These are phyloP conservation scores for Clanis bilineata DNA, from an alignment of 2,888 invertebrate species.

Conservation along the genomic window DNA sequence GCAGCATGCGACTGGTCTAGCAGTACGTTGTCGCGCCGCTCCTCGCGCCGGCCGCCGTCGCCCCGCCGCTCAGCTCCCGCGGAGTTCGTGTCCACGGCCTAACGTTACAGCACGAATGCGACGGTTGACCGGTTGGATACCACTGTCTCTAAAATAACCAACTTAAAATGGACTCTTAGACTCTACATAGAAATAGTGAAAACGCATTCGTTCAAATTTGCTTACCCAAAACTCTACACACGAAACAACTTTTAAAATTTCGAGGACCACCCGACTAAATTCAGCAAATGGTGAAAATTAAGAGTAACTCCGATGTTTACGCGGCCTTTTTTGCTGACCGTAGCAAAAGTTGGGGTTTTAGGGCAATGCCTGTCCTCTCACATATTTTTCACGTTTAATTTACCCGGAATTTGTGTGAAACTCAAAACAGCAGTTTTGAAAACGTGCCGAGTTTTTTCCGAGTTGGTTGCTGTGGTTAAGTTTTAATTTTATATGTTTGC, in stretches of 20 bases:
- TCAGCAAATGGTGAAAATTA: conserved; percentile 11
- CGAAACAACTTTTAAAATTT: neutral
- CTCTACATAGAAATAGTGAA: neutral
- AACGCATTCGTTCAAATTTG: neutral
- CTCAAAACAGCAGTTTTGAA: neutral
- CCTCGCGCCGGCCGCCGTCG: too few species aligned
- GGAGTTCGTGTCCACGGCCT: too few species aligned
- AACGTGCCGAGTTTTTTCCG: neutral
- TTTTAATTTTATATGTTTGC: neutral
- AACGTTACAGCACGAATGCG: too few species aligned
- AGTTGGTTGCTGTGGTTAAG: neutral
- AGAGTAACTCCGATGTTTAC: neutral
- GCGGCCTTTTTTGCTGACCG: conserved; percentile 4
- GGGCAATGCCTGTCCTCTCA: neutral
- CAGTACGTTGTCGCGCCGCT: too few species aligned
- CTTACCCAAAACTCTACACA: neutral
- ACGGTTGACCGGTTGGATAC: too few species aligned
- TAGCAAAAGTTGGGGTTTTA: neutral
- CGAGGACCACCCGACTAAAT: neutral
- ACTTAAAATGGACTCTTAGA: neutral
- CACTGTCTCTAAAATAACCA: too few species aligned
- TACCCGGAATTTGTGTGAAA: conserved; percentile 7
- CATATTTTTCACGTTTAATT: neutral
- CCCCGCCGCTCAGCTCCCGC: too few species aligned
- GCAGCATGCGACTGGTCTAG: too few species aligned